These are phyloP conservation scores for Sarcoramphus papa DNA, from an alignment of 2,797 vertebrate species.

Conservation along the genomic window DNA sequence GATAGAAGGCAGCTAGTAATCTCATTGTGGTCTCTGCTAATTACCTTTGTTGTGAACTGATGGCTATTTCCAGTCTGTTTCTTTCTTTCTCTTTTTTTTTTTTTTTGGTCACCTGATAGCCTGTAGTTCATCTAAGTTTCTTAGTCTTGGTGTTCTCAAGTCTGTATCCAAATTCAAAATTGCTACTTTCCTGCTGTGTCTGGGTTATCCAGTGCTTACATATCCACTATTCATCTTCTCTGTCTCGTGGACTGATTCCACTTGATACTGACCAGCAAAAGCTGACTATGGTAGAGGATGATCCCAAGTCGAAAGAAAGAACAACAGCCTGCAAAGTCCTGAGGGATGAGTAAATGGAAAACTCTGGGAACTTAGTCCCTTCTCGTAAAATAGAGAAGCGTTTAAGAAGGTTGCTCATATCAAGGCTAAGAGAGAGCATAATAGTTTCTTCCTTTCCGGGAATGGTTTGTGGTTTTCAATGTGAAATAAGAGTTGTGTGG, in stretches of 20 bases:
- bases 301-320: not conserved
- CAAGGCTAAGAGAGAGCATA: not conserved
- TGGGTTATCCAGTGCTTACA: not conserved
- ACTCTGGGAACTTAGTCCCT: not conserved
- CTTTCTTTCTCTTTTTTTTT: not conserved
- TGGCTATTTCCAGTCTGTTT: not conserved
- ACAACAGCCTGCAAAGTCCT: not conserved
- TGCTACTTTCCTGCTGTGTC: not conserved
- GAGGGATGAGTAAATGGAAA: not conserved
- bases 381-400: not conserved
- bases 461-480: conserved; percentile 26
- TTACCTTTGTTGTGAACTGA: not conserved
- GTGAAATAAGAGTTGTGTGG: conserved; percentile 29
- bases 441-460: not conserved
- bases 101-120: not conserved
- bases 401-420: conserved; percentile 10
- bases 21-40: not conserved
- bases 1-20: not conserved
- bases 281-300: not conserved
- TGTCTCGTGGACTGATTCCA: not conserved
- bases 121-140: not conserved
- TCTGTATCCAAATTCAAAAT: not conserved
- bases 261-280: not conserved
- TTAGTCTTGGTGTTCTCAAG: not conserved
- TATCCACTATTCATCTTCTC: not conserved